Evolutionary conservation across 2,113 vertebrate genomes (phyloP), one percentile per base, ranked within the genome.

Genomic region (Delphinus delphis): DNA sequence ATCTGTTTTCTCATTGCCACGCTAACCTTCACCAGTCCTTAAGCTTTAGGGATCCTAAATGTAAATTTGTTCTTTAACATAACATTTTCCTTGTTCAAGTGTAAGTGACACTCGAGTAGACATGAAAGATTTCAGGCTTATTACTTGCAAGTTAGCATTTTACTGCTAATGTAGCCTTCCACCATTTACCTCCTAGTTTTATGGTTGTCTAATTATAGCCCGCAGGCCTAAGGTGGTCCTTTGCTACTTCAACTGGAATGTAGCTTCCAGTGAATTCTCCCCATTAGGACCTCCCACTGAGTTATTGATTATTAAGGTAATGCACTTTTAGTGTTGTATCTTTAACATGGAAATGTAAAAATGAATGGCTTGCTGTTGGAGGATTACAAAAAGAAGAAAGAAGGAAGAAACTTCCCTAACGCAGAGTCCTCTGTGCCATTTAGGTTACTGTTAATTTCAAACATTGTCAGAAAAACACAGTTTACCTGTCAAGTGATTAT

Each of bases 101-200:
- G 97, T 88, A 97, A 98, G 94, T 95, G 94, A 97, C 96, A 97
- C 87, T 98, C 85, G 67, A 98, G 98, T 98, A 98, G 98, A 98
- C 99, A 98, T 98, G 98, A 99, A 98, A 99, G 98, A 99, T 98
- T 94, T n/a, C 96, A 98, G 98, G 98, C 98, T 99, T 98, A 98
- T 98, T 98, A 98, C 98, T 98, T 99, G 98, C 97, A 98, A 98
- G 98, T 98, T 94, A 98, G 98, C 98, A 98, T 99, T 99, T 99
- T 98, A 98, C 97, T 98, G 97, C 97, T 99, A 98, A 98, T 97
- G 92, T 94, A 95, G 97, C 97, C 97, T 97, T 94, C 93, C 95
- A 98, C 93, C 89, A 93, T 97, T 96, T 96, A 91, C 98, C 95
- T 98, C 95, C 90, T 31, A 55, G 95, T 98, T 98, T 98, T 97